Evolutionary conservation across 2,888 invertebrate genomes (phyloP), one percentile per base, ranked within the genome.

Genomic region (Aspidiotus rigidus): DNA sequence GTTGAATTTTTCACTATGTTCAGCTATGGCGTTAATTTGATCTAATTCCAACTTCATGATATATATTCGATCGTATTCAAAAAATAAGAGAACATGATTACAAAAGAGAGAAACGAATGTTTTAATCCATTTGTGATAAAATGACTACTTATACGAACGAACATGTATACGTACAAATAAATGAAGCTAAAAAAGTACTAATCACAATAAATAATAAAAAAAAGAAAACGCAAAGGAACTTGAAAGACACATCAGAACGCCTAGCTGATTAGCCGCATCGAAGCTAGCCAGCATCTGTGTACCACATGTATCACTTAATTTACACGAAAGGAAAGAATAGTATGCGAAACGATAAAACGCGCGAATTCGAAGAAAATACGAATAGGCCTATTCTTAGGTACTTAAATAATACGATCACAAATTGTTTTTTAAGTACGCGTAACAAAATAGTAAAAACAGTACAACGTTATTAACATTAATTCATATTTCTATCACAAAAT

Each of bases 191-290:
- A 49, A 49, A 49, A 49, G 28, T 28, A 28, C 49, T 11, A 13
- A 49, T 49, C 49, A 13, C 49, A 49, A 49, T 49, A 49, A 49
- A 49, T 49, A 49, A 57, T 17, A 55, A 42, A 7, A n/a, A n/a
- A 64, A n/a, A 40, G 57, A 64, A 40, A 40, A 57, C 41, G 59
- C 42, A 59, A 66, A 66, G 66, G 66, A 66, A 66, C 66, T 66
- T 66, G 66, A 66, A 66, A 66, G 66, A 64, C 64, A 57, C 57
- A 57, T 59, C 66, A 28, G 44, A 42, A 64, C 64, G 55, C 28
- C 42, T 42, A 42, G 42, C 62, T 15, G 42, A 13, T 13, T 41
- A 16, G 53, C 28, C 28, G 28, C 28, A 28, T 28, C 28, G 28
- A 28, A 28, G 28, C 28, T 28, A 5, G n/a, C n/a, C n/a, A n/a